Evolutionary conservation across 2,888 invertebrate species (phyloP).

Genomic region (Caenorhabditis parvicauda): DNA sequence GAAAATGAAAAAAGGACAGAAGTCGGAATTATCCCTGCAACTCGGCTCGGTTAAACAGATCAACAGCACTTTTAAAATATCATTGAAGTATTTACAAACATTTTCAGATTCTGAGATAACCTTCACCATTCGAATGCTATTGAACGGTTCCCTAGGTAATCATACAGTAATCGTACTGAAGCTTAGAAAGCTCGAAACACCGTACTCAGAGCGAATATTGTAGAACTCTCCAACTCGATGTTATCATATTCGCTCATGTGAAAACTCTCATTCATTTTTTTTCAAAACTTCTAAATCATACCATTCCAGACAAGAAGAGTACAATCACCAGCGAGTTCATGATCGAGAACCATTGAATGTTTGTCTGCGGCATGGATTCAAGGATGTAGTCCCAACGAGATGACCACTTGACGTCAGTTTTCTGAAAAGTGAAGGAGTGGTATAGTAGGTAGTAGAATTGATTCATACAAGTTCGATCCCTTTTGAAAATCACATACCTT

Average conservation of each 20-base stretch:
- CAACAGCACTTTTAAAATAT: too few relatives aligned
- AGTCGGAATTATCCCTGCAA: too few relatives aligned
- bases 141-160: too few relatives aligned
- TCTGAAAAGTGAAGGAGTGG: slow-evolving; percentile 40
- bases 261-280: neutral
- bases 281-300: slow-evolving; percentile 4
- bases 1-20: too few relatives aligned
- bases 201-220: neutral
- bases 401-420: slow-evolving; percentile 80
- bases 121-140: too few relatives aligned
- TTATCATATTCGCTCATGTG: neutral
- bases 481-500: slow-evolving; percentile 66
- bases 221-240: too few relatives aligned
- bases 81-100: too few relatives aligned
- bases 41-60: too few relatives aligned
- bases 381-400: slow-evolving; percentile 98
- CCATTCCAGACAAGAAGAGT: slow-evolving; percentile 92
- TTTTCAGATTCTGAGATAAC: too few relatives aligned
- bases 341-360: slow-evolving; percentile 72
- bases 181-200: neutral
- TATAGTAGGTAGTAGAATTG: neutral
- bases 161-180: too few relatives aligned
- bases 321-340: slow-evolving; percentile 91
- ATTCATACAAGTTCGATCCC: neutral
- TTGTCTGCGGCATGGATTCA: slow-evolving; percentile 95